Conservation (phyloP, 2,888 invertebrate genomes). For the Thysanoteuthis rhombus region DNA sequence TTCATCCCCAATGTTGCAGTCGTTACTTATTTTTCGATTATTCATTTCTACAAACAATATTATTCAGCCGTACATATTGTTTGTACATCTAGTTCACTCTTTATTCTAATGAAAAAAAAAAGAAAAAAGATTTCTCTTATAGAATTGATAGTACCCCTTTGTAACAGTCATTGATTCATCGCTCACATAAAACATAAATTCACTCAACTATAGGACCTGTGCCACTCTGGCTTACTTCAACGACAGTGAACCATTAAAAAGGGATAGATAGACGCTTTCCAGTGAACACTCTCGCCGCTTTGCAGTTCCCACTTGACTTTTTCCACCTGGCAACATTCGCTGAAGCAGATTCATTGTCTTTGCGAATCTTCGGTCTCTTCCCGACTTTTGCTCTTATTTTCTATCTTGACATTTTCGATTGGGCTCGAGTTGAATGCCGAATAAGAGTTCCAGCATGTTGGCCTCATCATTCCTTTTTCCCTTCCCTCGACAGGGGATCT, state of each 20-base stretch:
- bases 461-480: background rate
- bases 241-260: background rate
- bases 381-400: background rate
- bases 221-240: background rate
- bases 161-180: background rate
- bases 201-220: background rate
- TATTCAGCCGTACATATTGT: no score
- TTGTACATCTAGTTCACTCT: no score
- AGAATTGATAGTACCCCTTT: background rate
- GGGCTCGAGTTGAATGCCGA: background rate
- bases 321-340: background rate
- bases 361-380: background rate
- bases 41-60: no score
- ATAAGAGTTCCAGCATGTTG: background rate
- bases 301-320: background rate
- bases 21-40: no score
- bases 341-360: background rate
- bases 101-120: no score
- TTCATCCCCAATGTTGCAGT: no score
- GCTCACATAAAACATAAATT: background rate
- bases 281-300: background rate
- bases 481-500: background rate
- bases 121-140: no score
- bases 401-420: background rate
- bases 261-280: background rate